Percentiles rank a stretch among this genome's conserved stretches.
phyloP scores from a whole-genome alignment of 2,113 vertebrate species.

The Zingel zingel region DNA sequence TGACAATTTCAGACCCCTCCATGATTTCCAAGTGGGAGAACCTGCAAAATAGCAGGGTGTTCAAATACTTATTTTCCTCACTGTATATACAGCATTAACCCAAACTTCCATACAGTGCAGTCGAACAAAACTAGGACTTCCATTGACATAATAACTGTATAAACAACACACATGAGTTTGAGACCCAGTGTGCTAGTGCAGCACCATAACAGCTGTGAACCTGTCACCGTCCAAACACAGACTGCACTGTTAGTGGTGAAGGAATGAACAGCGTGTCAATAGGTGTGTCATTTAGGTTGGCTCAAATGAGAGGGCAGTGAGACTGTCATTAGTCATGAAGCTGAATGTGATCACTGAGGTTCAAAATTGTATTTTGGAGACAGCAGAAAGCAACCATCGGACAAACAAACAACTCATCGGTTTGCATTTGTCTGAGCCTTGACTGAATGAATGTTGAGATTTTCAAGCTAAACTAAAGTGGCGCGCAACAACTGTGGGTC shows the following conservation, averaged over 20 bases:
- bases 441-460: neutral
- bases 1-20: too few species aligned
- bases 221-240: slow-evolving; percentile 20
- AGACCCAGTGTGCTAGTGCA: neutral
- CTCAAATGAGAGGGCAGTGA: neutral
- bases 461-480: neutral
- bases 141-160: neutral
- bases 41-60: too few species aligned
- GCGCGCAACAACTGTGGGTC: neutral
- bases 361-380: neutral
- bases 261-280: neutral
- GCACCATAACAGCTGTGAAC: slow-evolving; percentile 2
- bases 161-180: neutral
- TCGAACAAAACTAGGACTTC: neutral
- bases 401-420: neutral
- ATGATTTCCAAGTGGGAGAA: too few species aligned
- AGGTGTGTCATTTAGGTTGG: slow-evolving; percentile 8
- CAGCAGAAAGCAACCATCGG: neutral
- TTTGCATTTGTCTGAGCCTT: neutral
- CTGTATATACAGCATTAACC: neutral
- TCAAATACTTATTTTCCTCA: too few species aligned
- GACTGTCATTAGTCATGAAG: neutral
- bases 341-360: slow-evolving; percentile 5
- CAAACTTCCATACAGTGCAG: too few species aligned
- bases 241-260: neutral